These are phyloP conservation scores for Pogonus chalceus DNA, from an alignment of 1,140 invertebrate genomes.

Conservation along the genomic window DNA sequence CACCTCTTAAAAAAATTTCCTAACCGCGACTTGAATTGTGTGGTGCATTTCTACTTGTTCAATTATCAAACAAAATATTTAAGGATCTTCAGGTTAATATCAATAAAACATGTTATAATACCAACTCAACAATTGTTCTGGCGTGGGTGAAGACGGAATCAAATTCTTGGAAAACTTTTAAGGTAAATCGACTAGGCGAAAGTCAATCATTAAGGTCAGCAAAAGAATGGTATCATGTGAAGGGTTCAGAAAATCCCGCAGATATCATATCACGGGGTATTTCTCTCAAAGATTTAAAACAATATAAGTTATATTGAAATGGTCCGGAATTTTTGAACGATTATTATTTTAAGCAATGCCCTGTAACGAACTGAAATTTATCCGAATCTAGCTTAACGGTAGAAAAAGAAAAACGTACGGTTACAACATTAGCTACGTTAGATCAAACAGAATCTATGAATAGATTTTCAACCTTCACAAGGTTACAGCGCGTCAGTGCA, in stretches of 20 bases:
- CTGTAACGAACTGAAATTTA: background rate
- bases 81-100: constrained; percentile 21
- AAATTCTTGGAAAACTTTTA: constrained; percentile 28
- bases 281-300: constrained; percentile 14
- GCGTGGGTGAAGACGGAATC: constrained; percentile 30
- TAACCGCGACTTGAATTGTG: constrained; percentile 20
- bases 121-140: constrained; percentile 33
- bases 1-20: constrained; percentile 16
- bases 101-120: constrained; percentile 27
- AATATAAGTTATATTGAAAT: constrained; percentile 23
- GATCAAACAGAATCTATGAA: background rate
- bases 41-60: constrained; percentile 12
- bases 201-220: constrained; percentile 20
- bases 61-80: constrained; percentile 7
- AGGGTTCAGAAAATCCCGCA: constrained; percentile 33
- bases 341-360: no score
- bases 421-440: background rate
- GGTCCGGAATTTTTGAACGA: constrained; percentile 22
- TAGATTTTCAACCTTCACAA: background rate
- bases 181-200: constrained; percentile 30
- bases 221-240: constrained; percentile 33
- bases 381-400: background rate
- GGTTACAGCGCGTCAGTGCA: background rate
- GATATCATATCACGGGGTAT: constrained; percentile 36
- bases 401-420: background rate